These are phyloP conservation scores for Dolichomitus sp. DNA, from an alignment of 2,888 invertebrate genomes.

Conservation along the genomic window DNA sequence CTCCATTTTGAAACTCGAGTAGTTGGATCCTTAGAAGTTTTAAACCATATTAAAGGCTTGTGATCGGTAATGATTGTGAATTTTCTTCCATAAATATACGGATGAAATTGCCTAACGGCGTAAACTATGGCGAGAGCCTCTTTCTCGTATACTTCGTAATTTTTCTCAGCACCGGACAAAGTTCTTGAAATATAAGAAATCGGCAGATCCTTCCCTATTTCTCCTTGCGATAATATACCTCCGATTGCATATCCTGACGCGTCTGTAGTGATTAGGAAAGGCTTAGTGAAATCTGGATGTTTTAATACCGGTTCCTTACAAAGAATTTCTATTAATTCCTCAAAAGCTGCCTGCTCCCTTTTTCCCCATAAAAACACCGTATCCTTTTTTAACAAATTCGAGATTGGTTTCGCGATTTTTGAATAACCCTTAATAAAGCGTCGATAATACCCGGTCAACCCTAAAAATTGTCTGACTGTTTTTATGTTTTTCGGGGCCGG, in stretches of 20 bases:
- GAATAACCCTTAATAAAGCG: too few relatives aligned
- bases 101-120: too few relatives aligned
- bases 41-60: too few relatives aligned
- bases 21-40: too few relatives aligned
- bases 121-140: too few relatives aligned
- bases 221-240: too few relatives aligned
- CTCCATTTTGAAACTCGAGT: too few relatives aligned
- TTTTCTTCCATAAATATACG: too few relatives aligned
- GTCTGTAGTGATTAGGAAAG: background rate
- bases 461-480: background rate
- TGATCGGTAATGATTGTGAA: too few relatives aligned
- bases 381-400: background rate
- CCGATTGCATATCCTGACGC: too few relatives aligned
- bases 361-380: background rate
- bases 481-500: background rate
- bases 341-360: too few relatives aligned
- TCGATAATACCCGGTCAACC: background rate
- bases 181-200: background rate
- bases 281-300: background rate
- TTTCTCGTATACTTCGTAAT: background rate
- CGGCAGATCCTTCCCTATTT: slow-evolving; percentile 1
- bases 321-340: background rate
- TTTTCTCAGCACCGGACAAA: background rate
- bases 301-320: background rate
- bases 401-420: background rate